Percentiles rank a stretch among this genome's conserved stretches.
phyloP scores from a whole-genome alignment of 1,140 invertebrate genomes.

The Archegozetes longisetosus region DNA sequence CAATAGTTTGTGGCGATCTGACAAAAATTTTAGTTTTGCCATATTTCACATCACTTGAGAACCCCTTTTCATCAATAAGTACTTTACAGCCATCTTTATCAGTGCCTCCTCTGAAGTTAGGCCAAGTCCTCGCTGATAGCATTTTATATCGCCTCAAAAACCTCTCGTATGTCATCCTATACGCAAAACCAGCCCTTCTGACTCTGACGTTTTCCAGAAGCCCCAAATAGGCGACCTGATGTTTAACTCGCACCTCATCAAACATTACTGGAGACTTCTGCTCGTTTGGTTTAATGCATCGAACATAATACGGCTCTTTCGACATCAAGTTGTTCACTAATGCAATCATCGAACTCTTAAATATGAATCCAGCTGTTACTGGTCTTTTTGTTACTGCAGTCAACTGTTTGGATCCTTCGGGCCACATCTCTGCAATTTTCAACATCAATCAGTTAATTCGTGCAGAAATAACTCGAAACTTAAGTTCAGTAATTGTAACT shows the following conservation, averaged over 20 bases:
- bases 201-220: constrained; percentile 75
- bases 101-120: constrained; percentile 52
- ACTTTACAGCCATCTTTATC: constrained; percentile 65
- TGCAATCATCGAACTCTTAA: constrained; percentile 65
- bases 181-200: constrained; percentile 67
- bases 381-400: constrained; percentile 36
- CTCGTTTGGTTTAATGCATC: constrained; percentile 78
- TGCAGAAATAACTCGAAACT: constrained; percentile 17
- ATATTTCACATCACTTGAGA: constrained; percentile 56
- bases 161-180: constrained; percentile 58
- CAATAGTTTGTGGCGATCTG: constrained; percentile 69
- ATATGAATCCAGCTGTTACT: constrained; percentile 57
- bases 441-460: background rate
- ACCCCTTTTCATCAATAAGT: constrained; percentile 53
- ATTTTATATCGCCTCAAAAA: constrained; percentile 62
- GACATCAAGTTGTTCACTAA: constrained; percentile 44
- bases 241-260: constrained; percentile 43
- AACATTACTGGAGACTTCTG: constrained; percentile 52
- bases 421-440: constrained; percentile 57
- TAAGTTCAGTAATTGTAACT: constrained; percentile 17
- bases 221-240: constrained; percentile 63
- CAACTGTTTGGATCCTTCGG: constrained; percentile 52
- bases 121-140: constrained; percentile 65
- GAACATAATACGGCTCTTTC: constrained; percentile 64
- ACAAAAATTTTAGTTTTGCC: constrained; percentile 87